Evolutionary conservation across 2,888 invertebrate species (phyloP).

Genomic region (Dusona sp.): DNA sequence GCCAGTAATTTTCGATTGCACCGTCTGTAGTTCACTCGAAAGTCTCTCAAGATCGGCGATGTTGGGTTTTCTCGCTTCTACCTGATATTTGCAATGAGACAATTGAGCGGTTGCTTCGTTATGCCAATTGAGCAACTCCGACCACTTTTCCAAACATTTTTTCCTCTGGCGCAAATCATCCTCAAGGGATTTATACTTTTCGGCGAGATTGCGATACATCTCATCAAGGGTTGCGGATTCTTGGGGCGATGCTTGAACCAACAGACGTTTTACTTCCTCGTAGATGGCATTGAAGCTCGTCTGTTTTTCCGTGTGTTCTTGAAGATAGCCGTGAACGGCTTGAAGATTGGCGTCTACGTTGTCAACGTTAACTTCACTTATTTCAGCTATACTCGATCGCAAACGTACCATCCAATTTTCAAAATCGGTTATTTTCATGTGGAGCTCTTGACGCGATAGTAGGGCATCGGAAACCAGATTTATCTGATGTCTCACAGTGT

Average conservation of each 20-base stretch:
- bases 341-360: conserved; percentile 92
- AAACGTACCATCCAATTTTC: conserved; percentile 92
- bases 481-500: conserved; percentile 90
- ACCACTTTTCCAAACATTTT: conserved; percentile 92
- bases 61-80: conserved; percentile 90
- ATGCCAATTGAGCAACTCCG: conserved; percentile 92
- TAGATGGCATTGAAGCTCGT: conserved; percentile 92
- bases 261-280: conserved; percentile 92
- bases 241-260: conserved; percentile 89
- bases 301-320: conserved; percentile 94
- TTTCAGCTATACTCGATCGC: conserved; percentile 89
- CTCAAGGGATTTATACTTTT: conserved; percentile 92
- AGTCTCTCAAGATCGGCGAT: conserved; percentile 90
- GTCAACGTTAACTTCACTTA: conserved; percentile 93
- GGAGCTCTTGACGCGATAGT: conserved; percentile 93
- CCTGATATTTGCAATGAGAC: conserved; percentile 92
- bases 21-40: conserved; percentile 89
- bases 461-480: conserved; percentile 93
- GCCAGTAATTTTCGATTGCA: conserved; percentile 88
- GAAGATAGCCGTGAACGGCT: conserved; percentile 91
- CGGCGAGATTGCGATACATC: conserved; percentile 91
- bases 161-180: conserved; percentile 91
- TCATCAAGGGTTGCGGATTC: conserved; percentile 91
- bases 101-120: conserved; percentile 92
- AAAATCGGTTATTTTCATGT: conserved; percentile 91